These are phyloP conservation scores for Clarias pachynema DNA, from an alignment of 2,797 vertebrate genomes.

Conservation along the genomic window DNA sequence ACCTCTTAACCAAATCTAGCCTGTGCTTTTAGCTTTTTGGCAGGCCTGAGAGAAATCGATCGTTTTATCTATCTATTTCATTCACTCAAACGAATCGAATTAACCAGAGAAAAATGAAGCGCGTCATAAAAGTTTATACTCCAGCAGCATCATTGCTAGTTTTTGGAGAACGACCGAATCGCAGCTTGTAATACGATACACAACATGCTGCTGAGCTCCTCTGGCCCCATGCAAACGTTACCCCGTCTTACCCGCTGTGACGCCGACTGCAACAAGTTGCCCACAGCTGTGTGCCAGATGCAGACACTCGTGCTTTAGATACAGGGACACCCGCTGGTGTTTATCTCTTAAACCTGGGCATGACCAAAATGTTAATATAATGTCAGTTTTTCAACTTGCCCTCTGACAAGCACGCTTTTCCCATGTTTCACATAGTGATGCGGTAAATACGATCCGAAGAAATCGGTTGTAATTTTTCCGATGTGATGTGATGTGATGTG, in stretches of 20 bases:
- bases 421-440: background rate
- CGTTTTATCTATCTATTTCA: background rate
- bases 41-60: background rate
- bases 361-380: slow-evolving; percentile 37
- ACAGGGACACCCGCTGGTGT: slow-evolving; percentile 12
- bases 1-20: background rate
- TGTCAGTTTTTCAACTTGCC: slow-evolving; percentile 2
- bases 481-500: background rate
- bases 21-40: background rate
- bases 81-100: background rate
- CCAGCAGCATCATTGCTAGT: background rate
- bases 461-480: background rate
- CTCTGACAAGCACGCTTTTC: background rate
- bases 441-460: background rate
- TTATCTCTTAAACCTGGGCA: slow-evolving; percentile 13
- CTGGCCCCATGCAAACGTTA: background rate
- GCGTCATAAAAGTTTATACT: background rate
- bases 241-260: slow-evolving; percentile 32
- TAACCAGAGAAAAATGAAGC: background rate
- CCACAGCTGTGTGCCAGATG: slow-evolving; percentile 61
- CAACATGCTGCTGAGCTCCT: background rate
- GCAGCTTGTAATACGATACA: background rate
- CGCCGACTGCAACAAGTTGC: slow-evolving; percentile 30
- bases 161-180: background rate
- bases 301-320: slow-evolving; percentile 13